Base-by-base conservation (phyloP, 2,797 vertebrate species). In the Sphaeramia orbicularis region DNA sequence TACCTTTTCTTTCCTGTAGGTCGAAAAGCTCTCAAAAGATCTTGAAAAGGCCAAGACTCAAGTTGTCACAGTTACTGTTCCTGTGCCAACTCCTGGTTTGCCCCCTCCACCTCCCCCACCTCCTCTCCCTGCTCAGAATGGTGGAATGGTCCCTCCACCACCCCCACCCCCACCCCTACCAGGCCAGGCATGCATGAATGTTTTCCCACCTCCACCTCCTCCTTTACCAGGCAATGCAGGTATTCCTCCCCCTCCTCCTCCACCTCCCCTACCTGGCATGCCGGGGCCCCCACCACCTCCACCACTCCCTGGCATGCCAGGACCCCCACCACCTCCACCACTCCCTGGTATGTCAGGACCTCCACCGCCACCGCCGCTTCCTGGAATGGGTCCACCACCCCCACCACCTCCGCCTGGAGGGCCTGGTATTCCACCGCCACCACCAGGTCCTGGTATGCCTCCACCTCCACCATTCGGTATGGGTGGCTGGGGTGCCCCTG, bases 21-120 rank as follows among this genome's bases (percentile, higher is more conserved):
- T 93, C 78, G 90, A 94, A 55, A 92, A 92, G 62, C 77, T 97
- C 35, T 91, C 92, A 10, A 93, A 95, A 80, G 95, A 96, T 35
- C 90, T 96, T 56, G 92, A 96, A 85, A 94, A 95, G 62, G 91
- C 93, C 45, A 94, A 93, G 85, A 94, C 81, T 9, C 93, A 94
- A 90, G 88, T 95, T 36, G 27, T 92, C 52, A 91, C 86, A 2
- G 81, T 91, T 79, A 88, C 84, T 4, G 90, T 93, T 41, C 89
- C 87, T 2, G 90, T 58, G 80, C 90, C 87, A 76, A 74, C 61
- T 27, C 71, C 86, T 10, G 47, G 81, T 47, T 0, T 82, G 11
- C 76, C 84, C 6, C 58, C 59, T 51, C 78, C 85, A 35, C 80
- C 90, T 4, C 79, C 84, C 10, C 35, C 85, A 2, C 88, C 83